These are phyloP conservation scores for Drosophila vallismaia DNA, from an alignment of 2,888 invertebrate species.

Conservation along the genomic window DNA sequence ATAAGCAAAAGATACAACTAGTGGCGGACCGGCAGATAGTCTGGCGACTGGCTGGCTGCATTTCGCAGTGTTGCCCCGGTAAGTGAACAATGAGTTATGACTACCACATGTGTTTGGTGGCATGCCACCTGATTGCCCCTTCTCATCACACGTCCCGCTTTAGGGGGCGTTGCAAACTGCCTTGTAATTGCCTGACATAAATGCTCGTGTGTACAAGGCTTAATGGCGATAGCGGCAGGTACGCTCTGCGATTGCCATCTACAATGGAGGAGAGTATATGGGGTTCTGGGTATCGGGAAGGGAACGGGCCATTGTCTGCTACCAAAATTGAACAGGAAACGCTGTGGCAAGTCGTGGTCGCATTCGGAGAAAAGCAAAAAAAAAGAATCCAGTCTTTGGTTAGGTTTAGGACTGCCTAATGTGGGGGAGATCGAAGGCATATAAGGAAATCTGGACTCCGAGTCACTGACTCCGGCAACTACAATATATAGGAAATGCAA, in stretches of 20 bases:
- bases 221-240: constrained; percentile 37
- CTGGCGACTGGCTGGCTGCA: constrained; percentile 5
- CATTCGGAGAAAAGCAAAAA: not conserved
- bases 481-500: constrained; percentile 22
- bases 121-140: not conserved
- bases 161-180: constrained; percentile 47
- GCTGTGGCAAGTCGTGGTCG: constrained; percentile 8
- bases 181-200: constrained; percentile 53
- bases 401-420: not conserved
- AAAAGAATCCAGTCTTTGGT: not conserved
- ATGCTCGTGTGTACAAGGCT: constrained; percentile 36
- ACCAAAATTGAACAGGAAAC: constrained; percentile 43
- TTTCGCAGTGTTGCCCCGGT: constrained; percentile 38
- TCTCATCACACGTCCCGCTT: not conserved
- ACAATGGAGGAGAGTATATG: constrained; percentile 2
- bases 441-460: constrained; percentile 3
- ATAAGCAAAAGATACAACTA: constrained; percentile 7
- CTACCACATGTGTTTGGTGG: constrained; percentile 5
- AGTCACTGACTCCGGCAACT: constrained; percentile 2
- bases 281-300: not conserved
- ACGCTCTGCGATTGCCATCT: constrained; percentile 38
- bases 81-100: constrained; percentile 61
- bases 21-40: constrained; percentile 25
- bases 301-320: constrained; percentile 22
- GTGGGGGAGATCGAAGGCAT: constrained; percentile 17